Percentiles rank a stretch among this genome's conserved stretches.
Conservation (phyloP, 2,113 vertebrate species). For the Hoplias malabaricus region DNA sequence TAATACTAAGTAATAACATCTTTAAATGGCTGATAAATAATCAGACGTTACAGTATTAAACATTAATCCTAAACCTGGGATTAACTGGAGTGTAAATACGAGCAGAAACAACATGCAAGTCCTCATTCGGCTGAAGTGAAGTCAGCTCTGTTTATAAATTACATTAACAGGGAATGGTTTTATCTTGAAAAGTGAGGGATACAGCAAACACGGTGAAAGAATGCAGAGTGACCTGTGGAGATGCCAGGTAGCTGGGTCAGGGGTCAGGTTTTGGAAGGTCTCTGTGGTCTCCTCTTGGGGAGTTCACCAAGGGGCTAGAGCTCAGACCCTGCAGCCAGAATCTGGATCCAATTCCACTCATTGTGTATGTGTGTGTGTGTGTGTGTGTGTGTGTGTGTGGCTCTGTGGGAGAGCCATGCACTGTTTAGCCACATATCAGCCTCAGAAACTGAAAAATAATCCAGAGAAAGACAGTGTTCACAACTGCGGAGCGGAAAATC, state of each 20-base stretch:
- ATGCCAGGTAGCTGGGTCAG: slow-evolving; percentile 22
- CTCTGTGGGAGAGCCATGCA: not conserved
- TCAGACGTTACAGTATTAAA: too few relatives aligned
- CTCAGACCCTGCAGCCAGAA: slow-evolving; percentile 22
- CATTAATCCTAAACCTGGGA: too few relatives aligned
- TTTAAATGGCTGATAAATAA: too few relatives aligned
- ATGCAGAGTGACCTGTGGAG: not conserved
- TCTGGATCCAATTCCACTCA: slow-evolving; percentile 33
- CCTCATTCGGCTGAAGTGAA: too few relatives aligned
- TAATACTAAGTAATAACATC: too few relatives aligned
- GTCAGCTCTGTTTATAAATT: too few relatives aligned
- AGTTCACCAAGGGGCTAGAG: slow-evolving; percentile 18
- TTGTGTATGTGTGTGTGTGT: slow-evolving; percentile 4
- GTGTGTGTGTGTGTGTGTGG: slow-evolving; percentile 17
- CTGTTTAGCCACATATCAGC: not conserved
- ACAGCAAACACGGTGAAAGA: not conserved
- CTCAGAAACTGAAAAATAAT: not conserved
- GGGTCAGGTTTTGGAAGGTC: slow-evolving; percentile 15
- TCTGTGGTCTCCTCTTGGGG: slow-evolving; percentile 10
- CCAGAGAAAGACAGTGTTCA: not conserved
- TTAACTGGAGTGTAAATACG: too few relatives aligned
- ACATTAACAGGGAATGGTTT: not conserved
- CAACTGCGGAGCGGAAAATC: too few relatives aligned
- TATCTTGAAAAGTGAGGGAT: not conserved
- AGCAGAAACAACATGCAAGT: too few relatives aligned